These are phyloP conservation scores for Spinus olivaceus DNA, from an alignment of 2,797 vertebrate species.

Conservation along the genomic window DNA sequence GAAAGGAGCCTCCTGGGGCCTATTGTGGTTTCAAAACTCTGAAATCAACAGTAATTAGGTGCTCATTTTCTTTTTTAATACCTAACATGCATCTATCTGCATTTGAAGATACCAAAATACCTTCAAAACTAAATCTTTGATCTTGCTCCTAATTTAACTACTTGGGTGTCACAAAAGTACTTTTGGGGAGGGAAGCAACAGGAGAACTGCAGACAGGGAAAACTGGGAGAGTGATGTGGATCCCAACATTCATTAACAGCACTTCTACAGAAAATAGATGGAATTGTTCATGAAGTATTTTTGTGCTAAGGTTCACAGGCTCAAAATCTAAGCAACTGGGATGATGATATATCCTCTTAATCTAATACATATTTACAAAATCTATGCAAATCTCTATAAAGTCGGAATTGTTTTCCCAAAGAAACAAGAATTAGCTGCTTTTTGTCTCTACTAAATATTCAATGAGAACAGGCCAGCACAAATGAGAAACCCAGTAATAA, in stretches of 20 bases:
- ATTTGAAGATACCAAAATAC: not conserved
- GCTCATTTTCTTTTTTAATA: not conserved
- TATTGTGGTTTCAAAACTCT: not conserved
- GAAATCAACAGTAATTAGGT: not conserved
- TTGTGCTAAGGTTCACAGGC: not conserved
- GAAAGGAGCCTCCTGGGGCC: not conserved
- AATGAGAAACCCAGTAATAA: not conserved
- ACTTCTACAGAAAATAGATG: not conserved
- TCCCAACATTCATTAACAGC: not conserved
- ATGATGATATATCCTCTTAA: not conserved
- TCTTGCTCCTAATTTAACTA: not conserved
- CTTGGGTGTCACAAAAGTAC: not conserved
- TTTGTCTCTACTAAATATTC: not conserved
- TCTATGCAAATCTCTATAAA: slow-evolving; percentile 2
- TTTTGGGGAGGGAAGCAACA: not conserved
- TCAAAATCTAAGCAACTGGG: not conserved
- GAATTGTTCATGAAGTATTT: not conserved
- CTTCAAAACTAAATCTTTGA: not conserved
- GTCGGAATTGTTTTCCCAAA: not conserved
- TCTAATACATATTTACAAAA: slow-evolving; percentile 1
- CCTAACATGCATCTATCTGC: not conserved
- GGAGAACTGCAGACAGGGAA: not conserved
- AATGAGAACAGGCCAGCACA: not conserved
- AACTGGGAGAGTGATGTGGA: not conserved
- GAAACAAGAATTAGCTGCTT: not conserved